These are phyloP conservation scores for Mechanitis messenoides DNA, from an alignment of 2,888 invertebrate species.

Conservation along the genomic window DNA sequence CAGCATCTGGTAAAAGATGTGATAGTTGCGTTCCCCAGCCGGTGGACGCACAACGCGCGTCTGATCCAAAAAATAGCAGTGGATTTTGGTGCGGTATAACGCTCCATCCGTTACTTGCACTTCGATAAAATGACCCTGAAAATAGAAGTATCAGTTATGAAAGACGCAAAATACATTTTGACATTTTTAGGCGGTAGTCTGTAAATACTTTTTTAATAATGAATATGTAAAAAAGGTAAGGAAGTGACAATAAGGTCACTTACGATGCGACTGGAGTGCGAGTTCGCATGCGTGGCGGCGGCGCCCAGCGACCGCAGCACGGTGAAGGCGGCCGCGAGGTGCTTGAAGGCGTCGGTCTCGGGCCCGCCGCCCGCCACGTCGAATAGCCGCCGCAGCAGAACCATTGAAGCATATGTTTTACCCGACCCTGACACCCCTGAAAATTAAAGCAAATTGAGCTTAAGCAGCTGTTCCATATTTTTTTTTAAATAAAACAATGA, in stretches of 20 bases:
- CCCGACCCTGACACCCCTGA: conserved; percentile 93
- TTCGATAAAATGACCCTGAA: conserved; percentile 95
- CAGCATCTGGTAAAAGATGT: conserved; percentile 97
- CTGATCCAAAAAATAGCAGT: conserved; percentile 96
- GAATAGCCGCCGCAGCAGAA: conserved; percentile 91
- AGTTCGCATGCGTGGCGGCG: conserved; percentile 92
- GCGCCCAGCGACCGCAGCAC: conserved; percentile 93
- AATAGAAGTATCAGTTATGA: neutral
- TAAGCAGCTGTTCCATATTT: neutral
- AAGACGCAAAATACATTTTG: too few species aligned
- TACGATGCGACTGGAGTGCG: conserved; percentile 95
- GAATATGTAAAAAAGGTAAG: too few species aligned
- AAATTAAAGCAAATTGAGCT: conserved; percentile 4
- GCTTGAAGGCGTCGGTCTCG: conserved; percentile 97
- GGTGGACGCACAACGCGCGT: conserved; percentile 91
- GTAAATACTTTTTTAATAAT: too few species aligned
- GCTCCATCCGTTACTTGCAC: conserved; percentile 97
- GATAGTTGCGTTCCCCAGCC: conserved; percentile 94
- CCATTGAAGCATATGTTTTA: conserved; percentile 95
- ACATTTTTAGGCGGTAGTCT: too few species aligned
- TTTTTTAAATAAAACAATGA: too few species aligned
- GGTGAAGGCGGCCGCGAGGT: conserved; percentile 95
- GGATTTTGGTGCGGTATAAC: conserved; percentile 95
- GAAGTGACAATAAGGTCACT: conserved; percentile 37
- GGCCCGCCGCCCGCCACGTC: conserved; percentile 96